Conservation (phyloP, 1,140 invertebrate species). For the Pararge aegeria region DNA sequence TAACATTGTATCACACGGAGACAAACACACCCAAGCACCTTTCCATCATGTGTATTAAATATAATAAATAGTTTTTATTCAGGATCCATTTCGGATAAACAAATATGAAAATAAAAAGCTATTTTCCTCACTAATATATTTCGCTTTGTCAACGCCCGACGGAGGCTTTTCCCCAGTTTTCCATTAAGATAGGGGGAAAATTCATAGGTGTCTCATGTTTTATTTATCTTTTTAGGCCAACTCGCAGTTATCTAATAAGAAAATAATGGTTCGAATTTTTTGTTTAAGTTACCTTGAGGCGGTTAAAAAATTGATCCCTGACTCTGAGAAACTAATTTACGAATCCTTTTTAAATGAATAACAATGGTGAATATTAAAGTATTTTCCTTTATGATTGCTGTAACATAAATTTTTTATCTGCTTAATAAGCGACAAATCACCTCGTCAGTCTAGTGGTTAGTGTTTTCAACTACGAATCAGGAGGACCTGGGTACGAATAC, state of each 20-base stretch:
- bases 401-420: too few species aligned
- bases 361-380: too few species aligned
- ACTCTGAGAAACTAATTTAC: constrained; percentile 8
- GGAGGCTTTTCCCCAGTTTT: not conserved
- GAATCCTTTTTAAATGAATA: not conserved
- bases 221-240: not conserved
- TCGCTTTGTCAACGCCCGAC: constrained; percentile 11
- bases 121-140: constrained; percentile 4
- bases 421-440: too few species aligned
- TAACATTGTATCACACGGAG: too few species aligned
- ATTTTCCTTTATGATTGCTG: too few species aligned
- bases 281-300: constrained; percentile 1
- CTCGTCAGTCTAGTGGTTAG: too few species aligned
- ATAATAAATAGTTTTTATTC: not conserved
- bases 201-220: constrained; percentile 8
- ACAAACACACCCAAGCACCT: too few species aligned
- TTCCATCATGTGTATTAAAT: too few species aligned
- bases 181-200: constrained; percentile 6
- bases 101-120: not conserved
- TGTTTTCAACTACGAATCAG: too few species aligned
- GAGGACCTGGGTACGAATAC: too few species aligned
- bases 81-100: not conserved
- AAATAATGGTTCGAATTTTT: constrained; percentile 2
- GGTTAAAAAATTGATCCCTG: not conserved
- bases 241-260: constrained; percentile 7